A percentile compares a stretch with the other conserved stretches of the same genome.
Conservation (phyloP, 2,888 invertebrate species). For the Sesia apiformis region DNA sequence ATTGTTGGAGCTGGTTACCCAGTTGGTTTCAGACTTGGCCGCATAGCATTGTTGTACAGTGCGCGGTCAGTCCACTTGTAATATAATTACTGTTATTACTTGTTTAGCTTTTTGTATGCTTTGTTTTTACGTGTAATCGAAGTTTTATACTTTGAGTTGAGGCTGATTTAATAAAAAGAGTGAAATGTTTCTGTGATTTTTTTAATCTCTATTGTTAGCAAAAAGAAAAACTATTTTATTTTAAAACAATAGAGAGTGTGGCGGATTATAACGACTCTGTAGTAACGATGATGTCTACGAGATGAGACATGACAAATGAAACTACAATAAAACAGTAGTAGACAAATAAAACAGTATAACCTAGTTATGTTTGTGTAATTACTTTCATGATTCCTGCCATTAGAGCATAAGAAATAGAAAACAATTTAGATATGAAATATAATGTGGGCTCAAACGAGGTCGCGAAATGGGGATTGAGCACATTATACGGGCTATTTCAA, state of each 20-base stretch:
- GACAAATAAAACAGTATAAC: conserved; percentile 2
- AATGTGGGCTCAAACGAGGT: background rate
- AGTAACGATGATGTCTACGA: background rate
- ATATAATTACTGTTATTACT: conserved; percentile 59
- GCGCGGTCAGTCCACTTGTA: conserved; percentile 32
- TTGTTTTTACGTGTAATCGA: conserved; percentile 48
- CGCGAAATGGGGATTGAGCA: no score
- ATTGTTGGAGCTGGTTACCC: conserved; percentile 3
- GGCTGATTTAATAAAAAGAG: conserved; percentile 63
- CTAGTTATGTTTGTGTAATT: background rate
- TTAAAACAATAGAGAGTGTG: background rate
- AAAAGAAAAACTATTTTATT: background rate
- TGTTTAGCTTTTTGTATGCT: conserved; percentile 53
- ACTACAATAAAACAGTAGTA: conserved; percentile 2
- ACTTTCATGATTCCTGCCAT: conserved; percentile 17
- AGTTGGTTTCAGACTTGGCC: conserved; percentile 13
- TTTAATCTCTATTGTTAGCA: background rate
- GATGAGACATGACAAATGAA: conserved; percentile 3
- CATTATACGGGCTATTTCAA: no score
- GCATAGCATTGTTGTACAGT: conserved; percentile 29
- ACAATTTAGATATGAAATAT: background rate
- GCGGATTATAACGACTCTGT: background rate
- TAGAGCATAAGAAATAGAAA: conserved; percentile 15
- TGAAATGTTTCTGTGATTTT: conserved; percentile 28
- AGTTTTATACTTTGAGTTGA: conserved; percentile 49